phyloP scores from a whole-genome alignment of 2,888 invertebrate species.

The Epinotia ramella region DNA sequence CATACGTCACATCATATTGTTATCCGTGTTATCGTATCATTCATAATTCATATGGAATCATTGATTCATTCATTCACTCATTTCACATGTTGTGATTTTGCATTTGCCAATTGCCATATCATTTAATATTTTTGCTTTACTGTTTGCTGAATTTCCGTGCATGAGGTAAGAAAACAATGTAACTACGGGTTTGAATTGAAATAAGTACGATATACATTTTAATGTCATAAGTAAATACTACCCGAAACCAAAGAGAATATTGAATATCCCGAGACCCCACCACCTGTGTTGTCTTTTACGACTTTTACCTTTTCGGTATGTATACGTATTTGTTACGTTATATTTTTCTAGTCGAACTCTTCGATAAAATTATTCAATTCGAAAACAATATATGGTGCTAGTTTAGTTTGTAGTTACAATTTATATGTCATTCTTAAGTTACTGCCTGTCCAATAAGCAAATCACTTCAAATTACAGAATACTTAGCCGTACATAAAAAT shows the following conservation, averaged over 20 bases:
- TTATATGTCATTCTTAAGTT: background rate
- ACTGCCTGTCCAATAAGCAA: background rate
- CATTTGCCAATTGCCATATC: background rate
- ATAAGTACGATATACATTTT: background rate
- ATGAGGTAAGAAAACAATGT: constrained; percentile 3
- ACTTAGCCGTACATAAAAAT: constrained; percentile 44
- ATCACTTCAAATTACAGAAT: constrained; percentile 4
- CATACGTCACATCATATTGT: background rate
- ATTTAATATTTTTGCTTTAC: background rate
- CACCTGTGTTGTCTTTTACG: background rate
- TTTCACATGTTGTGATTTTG: constrained; percentile 13
- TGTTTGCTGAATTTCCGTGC: constrained; percentile 8
- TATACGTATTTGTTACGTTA: background rate
- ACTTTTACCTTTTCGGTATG: background rate
- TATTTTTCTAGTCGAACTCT: background rate
- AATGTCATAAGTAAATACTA: background rate
- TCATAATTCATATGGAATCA: background rate
- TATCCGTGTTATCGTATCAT: background rate
- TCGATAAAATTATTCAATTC: too few species aligned
- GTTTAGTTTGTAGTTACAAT: background rate
- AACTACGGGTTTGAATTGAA: background rate
- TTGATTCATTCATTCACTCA: background rate
- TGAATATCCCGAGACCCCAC: too few species aligned
- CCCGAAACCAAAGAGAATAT: too few species aligned
- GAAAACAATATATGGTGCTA: background rate